Base-by-base conservation (phyloP, 2,888 invertebrate species). In the Coronaproctus castanopsis region DNA sequence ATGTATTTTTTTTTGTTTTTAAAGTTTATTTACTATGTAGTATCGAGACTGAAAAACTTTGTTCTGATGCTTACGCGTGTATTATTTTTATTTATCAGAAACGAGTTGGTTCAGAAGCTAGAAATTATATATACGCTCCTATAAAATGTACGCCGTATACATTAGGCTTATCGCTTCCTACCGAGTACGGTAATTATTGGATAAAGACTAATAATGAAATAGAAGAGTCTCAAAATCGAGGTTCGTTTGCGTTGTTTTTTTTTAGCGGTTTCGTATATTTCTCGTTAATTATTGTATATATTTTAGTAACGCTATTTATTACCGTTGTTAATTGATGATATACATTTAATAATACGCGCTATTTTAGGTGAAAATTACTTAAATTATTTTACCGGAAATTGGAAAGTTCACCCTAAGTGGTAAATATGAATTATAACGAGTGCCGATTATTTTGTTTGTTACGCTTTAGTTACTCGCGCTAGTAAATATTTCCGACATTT, bases 381-480 rank as follows among this genome's bases (percentile, higher is more conserved):
- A 0, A 79, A 81, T 54, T 87, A 81, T 69, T 88, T 88, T 68
- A 73, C 75, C 61, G 86, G 83, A 14, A 77, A 76, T 68, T 88
- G 85, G 80, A 81, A 82, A 68, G 77, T 88, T 24, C 89, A 90
- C 73, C 88, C 88, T 0, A 82, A 86, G 67, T 91, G 90, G 90
- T 85, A 71, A 69, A 69, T 24, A 24, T 64, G 54, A 52, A 57
- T 58, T 54, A 49, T 19, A 19, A 18, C 19, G 51, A 55, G 56
- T 54, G 23, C 59, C 56, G 20, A 48, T 51, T 54, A 14, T 36
- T 36, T 36, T 36, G 8, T 36, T 36, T 36, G 36, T 14, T 36
- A 8, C 36, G 14, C 14, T 8, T 36, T 36, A 8, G 5, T 36
- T n/a, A n/a, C n/a, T n/a, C n/a, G n/a, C n/a, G 36, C 36, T 14